Conservation (phyloP, 2,113 vertebrate species). For the Sardina pilchardus region DNA sequence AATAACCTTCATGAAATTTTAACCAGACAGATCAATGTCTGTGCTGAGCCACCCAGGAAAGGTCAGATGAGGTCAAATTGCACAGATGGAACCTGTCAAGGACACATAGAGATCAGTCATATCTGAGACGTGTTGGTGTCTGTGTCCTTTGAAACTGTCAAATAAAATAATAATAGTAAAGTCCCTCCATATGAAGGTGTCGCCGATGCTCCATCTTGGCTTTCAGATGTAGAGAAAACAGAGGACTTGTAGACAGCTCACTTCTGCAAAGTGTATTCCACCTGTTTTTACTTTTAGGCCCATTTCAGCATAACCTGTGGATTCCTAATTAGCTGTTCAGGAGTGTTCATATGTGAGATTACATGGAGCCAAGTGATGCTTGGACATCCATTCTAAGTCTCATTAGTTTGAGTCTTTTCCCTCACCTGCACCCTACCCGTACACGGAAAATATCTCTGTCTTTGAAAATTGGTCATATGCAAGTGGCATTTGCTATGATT, state of each 20-base stretch:
- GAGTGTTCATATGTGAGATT: too few relatives aligned
- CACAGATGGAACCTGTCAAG: background rate
- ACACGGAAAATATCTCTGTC: too few relatives aligned
- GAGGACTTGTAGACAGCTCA: background rate
- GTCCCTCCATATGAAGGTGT: background rate
- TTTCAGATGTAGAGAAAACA: background rate
- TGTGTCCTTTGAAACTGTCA: background rate
- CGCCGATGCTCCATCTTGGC: background rate
- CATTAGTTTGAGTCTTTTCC: too few relatives aligned
- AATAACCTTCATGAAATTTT: constrained; percentile 40
- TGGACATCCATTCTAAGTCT: too few relatives aligned
- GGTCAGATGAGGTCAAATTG: background rate
- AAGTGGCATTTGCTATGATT: too few relatives aligned
- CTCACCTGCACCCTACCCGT: too few relatives aligned
- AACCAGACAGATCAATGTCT: constrained; percentile 30
- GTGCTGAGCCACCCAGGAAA: constrained; percentile 7
- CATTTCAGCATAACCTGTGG: too few relatives aligned
- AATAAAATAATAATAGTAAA: background rate
- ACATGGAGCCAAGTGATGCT: too few relatives aligned
- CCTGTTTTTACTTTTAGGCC: too few relatives aligned
- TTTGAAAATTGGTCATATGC: too few relatives aligned
- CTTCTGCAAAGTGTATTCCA: background rate
- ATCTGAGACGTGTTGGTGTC: background rate
- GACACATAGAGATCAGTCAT: constrained; percentile 16
- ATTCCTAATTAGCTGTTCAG: too few relatives aligned